Conservation (phyloP, 2,113 vertebrate species). For the Oncorhynchus tshawytscha region DNA sequence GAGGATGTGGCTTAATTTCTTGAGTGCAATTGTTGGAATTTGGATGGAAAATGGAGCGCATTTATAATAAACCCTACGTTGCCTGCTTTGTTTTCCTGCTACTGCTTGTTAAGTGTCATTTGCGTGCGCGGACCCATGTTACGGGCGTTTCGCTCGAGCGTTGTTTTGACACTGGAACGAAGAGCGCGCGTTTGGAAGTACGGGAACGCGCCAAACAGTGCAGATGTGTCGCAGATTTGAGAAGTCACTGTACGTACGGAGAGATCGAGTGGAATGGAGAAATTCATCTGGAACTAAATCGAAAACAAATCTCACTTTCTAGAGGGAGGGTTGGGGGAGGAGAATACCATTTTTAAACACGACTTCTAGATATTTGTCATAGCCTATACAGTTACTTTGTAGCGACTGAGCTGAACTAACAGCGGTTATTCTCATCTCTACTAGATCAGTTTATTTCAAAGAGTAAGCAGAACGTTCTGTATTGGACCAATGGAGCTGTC, state of each 20-base stretch:
- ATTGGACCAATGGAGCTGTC: slow-evolving; percentile 87
- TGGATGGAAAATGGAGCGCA: neutral
- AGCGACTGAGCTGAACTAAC: slow-evolving; percentile 6
- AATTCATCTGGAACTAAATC: slow-evolving; percentile 43
- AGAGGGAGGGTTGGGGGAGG: neutral
- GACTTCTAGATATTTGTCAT: slow-evolving; percentile 12
- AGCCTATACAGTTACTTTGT: slow-evolving; percentile 33
- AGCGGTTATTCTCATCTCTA: neutral
- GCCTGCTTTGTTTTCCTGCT: neutral
- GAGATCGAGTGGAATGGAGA: slow-evolving; percentile 39
- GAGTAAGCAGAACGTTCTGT: neutral
- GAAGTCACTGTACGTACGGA: slow-evolving; percentile 67
- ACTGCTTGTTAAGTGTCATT: neutral
- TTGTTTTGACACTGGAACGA: slow-evolving; percentile 4
- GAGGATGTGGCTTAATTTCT: slow-evolving; percentile 21
- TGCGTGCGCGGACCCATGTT: slow-evolving; percentile 17
- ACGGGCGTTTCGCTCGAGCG: neutral
- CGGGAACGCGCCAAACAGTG: slow-evolving; percentile 63
- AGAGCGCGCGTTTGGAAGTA: slow-evolving; percentile 15
- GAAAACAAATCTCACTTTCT: slow-evolving; percentile 16
- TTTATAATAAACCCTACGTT: neutral
- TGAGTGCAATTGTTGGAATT: neutral
- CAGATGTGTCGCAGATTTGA: slow-evolving; percentile 83
- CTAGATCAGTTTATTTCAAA: neutral
- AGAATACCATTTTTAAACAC: neutral